Evolutionary conservation across 1,140 invertebrate species (phyloP), one percentile per base, ranked within the genome.

Genomic region (Pseudomyrmex flavicornis): DNA sequence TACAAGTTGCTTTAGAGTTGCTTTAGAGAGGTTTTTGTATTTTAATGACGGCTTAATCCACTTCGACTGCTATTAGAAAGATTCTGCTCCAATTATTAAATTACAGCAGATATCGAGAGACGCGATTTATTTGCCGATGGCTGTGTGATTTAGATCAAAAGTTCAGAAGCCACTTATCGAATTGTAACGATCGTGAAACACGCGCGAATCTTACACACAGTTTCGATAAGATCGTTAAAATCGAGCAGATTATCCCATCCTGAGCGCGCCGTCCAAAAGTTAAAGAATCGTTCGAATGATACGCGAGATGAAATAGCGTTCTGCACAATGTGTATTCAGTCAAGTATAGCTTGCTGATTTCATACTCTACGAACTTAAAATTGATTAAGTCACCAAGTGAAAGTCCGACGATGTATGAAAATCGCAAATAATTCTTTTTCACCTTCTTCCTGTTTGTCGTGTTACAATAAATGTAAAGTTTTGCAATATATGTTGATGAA

Each of bases 351-450:
- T 46, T 17, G 10, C 52, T 26, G n/a, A 70, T 59, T 79, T 69
- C 63, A n/a, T 17, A 15, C 52, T 80, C 7, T 20, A 50, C 12
- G 20, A 50, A n/a, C 2, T 70, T 15, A 80, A 61, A 80, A 80
- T 61, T 79, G 65, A 69, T 70, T 70, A 59, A 80, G 17, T 59
- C 54, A 22, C 44, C 20, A 80, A 72, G 66, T 80, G 76, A 80
- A 80, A 80, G 66, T 13, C 44, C 35, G 54, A 3, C 22, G 17
- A 72, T 9, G n/a, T 44, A 20, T 59, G 54, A 80, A 72, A 80
- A 44, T 26, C 12, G 48, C 74, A 20, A 72, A 58, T 70, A 26
- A 80, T 48, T 72, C 4, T 48, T 72, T 72, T 48, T 70, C 17
- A 72, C 61, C 44, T 17, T 48, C 10, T 26, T 69, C 15, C n/a